These are phyloP conservation scores for Lasaia peninsularis DNA, from an alignment of 1,140 invertebrate genomes.

Conservation along the genomic window DNA sequence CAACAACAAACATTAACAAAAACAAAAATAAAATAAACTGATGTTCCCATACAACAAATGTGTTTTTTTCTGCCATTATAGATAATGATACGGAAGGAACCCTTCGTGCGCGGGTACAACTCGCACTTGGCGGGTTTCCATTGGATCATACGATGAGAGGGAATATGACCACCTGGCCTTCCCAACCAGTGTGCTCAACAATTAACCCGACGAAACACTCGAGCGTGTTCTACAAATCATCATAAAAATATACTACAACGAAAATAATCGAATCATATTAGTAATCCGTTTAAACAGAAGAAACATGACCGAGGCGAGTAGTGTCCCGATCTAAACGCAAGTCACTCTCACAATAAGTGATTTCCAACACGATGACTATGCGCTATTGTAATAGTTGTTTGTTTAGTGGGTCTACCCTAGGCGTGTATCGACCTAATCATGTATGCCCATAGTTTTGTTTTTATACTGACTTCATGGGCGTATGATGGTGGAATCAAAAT, in stretches of 20 bases:
- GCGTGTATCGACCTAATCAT: slow-evolving; percentile 74
- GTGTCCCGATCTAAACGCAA: slow-evolving; percentile 55
- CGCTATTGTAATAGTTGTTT: slow-evolving; percentile 72
- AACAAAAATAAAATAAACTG: no score
- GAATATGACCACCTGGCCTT: neutral
- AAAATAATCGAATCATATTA: slow-evolving; percentile 33
- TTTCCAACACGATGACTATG: slow-evolving; percentile 67
- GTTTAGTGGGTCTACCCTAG: slow-evolving; percentile 74
- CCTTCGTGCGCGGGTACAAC: no score
- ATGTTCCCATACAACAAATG: no score
- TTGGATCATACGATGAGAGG: no score
- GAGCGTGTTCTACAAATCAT: slow-evolving; percentile 7
- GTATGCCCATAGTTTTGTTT: slow-evolving; percentile 75
- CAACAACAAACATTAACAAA: no score
- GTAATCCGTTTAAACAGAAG: slow-evolving; percentile 38
- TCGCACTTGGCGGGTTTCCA: no score
- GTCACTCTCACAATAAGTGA: slow-evolving; percentile 73
- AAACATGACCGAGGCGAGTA: slow-evolving; percentile 39
- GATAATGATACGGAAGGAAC: no score
- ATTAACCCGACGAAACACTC: neutral
- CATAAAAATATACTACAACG: slow-evolving; percentile 17
- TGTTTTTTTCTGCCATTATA: no score
- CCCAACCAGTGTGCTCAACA: neutral
- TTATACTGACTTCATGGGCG: slow-evolving; percentile 73
- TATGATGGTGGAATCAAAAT: slow-evolving; percentile 72